Conservation (phyloP, 2,888 invertebrate genomes). For the Auanema freiburgensis region DNA sequence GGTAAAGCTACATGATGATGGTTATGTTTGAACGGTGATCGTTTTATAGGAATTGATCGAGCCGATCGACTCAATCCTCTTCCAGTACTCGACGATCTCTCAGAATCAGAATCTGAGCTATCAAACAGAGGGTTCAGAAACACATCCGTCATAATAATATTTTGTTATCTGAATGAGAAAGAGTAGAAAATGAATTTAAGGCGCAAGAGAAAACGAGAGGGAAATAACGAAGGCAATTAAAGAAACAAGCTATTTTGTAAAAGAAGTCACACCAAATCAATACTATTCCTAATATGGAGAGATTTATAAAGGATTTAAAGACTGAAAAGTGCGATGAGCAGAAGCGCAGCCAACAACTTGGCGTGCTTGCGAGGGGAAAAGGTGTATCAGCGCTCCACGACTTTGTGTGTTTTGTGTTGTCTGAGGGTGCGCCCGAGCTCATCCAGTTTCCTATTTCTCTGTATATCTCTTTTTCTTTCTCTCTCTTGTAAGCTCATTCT, state of each 20-base stretch:
- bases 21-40: constrained; percentile 14
- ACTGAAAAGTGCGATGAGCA: constrained; percentile 1
- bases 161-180: neutral
- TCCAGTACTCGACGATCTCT: constrained; percentile 27
- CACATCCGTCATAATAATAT: constrained; percentile 35
- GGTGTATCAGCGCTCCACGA: too few relatives aligned
- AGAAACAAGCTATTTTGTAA: neutral
- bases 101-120: constrained; percentile 40
- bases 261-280: too few relatives aligned
- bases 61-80: constrained; percentile 24
- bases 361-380: too few relatives aligned
- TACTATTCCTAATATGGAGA: too few relatives aligned
- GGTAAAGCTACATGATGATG: too few relatives aligned
- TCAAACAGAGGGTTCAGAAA: constrained; percentile 42
- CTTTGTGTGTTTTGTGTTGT: too few relatives aligned
- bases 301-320: too few relatives aligned
- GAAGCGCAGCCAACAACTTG: too few relatives aligned
- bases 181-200: neutral
- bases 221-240: constrained; percentile 1
- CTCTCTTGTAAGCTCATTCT: too few relatives aligned
- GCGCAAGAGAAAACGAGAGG: neutral
- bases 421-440: too few relatives aligned
- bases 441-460: too few relatives aligned
- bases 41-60: constrained; percentile 23
- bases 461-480: too few relatives aligned